These are phyloP conservation scores for Oreochromis tanganicae DNA, from an alignment of 2,113 vertebrate genomes.

Conservation along the genomic window DNA sequence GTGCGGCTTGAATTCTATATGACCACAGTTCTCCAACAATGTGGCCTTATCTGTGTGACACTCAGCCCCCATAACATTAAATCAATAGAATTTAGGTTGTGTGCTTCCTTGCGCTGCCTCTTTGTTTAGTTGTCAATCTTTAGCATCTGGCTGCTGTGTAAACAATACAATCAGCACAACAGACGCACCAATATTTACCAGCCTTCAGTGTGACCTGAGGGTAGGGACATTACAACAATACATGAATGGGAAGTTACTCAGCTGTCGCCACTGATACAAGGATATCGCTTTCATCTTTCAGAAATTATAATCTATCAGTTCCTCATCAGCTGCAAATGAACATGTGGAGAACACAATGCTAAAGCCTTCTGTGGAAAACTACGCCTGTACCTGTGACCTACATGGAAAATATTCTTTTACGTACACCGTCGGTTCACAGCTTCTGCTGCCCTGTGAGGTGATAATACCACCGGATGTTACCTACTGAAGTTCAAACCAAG, in stretches of 20 bases:
- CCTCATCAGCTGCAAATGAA: conserved; percentile 23
- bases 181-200: conserved; percentile 54
- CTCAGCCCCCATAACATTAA: conserved; percentile 21
- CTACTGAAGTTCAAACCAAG: neutral
- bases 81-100: conserved; percentile 45
- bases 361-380: neutral
- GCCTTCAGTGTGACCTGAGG: conserved; percentile 27
- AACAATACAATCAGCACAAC: conserved; percentile 48
- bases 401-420: neutral
- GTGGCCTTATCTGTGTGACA: conserved; percentile 21
- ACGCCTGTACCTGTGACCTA: neutral
- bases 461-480: neutral
- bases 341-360: neutral
- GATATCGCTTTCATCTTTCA: conserved; percentile 24
- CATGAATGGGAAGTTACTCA: conserved; percentile 61
- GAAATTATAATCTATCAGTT: conserved; percentile 26
- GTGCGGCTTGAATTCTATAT: neutral
- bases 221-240: conserved; percentile 36
- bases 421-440: neutral
- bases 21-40: neutral
- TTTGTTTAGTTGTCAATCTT: conserved; percentile 52
- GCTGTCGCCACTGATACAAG: conserved; percentile 47
- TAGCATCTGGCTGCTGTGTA: conserved; percentile 53
- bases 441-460: neutral
- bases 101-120: conserved; percentile 8